Evolutionary conservation across 1,140 invertebrate genomes (phyloP), one percentile per base, ranked within the genome.

Genomic region (Drosophila ohnishii): DNA sequence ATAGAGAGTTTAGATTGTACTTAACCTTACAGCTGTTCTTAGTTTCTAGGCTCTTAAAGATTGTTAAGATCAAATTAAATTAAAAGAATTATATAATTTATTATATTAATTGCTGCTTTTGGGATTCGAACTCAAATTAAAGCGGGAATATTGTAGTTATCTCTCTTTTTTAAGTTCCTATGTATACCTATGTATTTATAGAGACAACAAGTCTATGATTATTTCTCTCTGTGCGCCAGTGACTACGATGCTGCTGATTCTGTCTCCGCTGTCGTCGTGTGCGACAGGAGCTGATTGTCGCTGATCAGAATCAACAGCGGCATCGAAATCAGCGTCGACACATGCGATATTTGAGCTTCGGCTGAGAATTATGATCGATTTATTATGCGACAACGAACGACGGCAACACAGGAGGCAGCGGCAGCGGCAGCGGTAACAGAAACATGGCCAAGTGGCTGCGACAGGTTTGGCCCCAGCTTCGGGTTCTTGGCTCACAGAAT

Each of bases 351-450:
- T 87, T 74, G 72, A 80, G 80, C 71, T 76, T 59, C 55, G 53
- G 32, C n/a, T 67, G 61, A 88, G 64, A 89, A 89, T 80, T 88
- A 88, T 88, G 84, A 88, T 88, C 84, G 84, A 88, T 88, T 89
- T 88, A 88, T 88, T 88, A 88, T 88, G 79, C 67, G 82, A 70
- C 69, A 64, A 60, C 53, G 37, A 66, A 45, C 64, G 67, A 71
- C 67, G 55, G 39, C 71, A 42, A 51, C 55, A 30, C 51, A 55
- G n/a, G 51, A 8, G 51, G 34, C 53, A 58, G n/a, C 32, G 22
- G 22, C 40, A 40, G 11, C 30, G 19, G 44, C 53, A 40, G 44
- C 53, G 47, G 32, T 57, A 37, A 19, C 59, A 39, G 65, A 13
- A 60, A 77, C 45, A 73, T 77, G 79, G 66, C 82, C 63, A 85